Conservation (phyloP, 1,140 invertebrate species). For the Halictus rubicundus region DNA sequence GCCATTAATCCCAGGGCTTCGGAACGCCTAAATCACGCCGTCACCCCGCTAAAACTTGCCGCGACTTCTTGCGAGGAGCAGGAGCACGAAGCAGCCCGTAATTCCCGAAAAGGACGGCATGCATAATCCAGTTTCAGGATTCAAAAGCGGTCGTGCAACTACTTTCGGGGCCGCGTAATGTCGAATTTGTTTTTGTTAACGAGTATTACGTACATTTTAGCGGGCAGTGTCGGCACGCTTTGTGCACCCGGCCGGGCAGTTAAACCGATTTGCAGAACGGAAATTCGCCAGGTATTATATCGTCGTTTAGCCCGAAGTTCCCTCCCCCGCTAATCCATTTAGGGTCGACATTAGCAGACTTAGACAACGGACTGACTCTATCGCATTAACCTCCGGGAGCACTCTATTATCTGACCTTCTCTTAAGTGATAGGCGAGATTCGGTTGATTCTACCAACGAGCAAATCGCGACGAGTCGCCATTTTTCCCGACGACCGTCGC, state of each 20-base stretch:
- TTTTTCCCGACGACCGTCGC: not conserved
- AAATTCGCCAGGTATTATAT: slow-evolving; percentile 46
- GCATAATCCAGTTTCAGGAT: not conserved
- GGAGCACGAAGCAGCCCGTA: not conserved
- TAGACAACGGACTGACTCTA: slow-evolving; percentile 42
- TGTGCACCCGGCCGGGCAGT: not conserved
- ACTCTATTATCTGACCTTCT: slow-evolving; percentile 43
- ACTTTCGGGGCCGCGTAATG: not conserved
- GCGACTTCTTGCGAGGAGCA: not conserved
- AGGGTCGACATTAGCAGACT: slow-evolving; percentile 60
- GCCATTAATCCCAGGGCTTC: not conserved
- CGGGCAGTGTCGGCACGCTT: not conserved
- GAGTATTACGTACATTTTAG: slow-evolving; percentile 4
- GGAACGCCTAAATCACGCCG: slow-evolving; percentile 15
- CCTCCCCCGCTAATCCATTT: slow-evolving; percentile 57
- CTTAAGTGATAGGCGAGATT: slow-evolving; percentile 32
- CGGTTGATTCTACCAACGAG: too few relatives aligned
- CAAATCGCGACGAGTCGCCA: not conserved
- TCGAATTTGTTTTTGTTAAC: slow-evolving; percentile 37
- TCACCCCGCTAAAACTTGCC: not conserved
- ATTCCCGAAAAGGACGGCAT: not conserved
- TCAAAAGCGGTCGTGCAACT: not conserved
- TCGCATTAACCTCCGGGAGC: slow-evolving; percentile 33
- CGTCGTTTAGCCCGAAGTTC: slow-evolving; percentile 49
- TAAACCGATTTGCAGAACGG: slow-evolving; percentile 57